phyloP scores from a whole-genome alignment of 2,113 vertebrate genomes.

The Fregata magnificens region DNA sequence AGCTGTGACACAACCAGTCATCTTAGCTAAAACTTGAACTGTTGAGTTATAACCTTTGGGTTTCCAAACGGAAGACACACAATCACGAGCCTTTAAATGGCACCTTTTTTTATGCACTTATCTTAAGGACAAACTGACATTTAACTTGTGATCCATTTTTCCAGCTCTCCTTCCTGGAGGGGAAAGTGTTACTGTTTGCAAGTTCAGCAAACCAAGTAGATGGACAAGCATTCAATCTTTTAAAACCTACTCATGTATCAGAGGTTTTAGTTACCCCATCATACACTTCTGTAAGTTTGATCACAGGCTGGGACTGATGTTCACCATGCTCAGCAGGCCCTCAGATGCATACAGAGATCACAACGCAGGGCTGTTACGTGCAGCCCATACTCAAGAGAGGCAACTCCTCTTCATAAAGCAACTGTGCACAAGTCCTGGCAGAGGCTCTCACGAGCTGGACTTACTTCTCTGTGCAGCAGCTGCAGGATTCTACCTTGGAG shows the following conservation, averaged over 20 bases:
- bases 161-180: background rate
- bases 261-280: background rate
- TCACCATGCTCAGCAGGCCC: background rate
- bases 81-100: background rate
- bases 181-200: background rate
- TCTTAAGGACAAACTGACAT: background rate
- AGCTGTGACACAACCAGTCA: background rate
- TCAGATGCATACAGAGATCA: background rate
- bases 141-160: background rate
- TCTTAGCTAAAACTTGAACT: background rate
- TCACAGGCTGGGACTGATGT: background rate
- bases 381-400: background rate
- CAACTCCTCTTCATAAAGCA: background rate
- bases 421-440: background rate
- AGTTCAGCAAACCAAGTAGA: background rate
- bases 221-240: background rate
- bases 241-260: background rate
- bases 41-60: background rate
- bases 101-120: background rate
- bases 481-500: background rate
- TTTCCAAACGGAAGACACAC: background rate
- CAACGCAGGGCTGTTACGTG: background rate
- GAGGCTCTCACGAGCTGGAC: background rate
- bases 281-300: background rate
- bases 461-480: background rate